Evolutionary conservation across 2,888 invertebrate genomes (phyloP).

Genomic region (Drosophila neotestacea): DNA sequence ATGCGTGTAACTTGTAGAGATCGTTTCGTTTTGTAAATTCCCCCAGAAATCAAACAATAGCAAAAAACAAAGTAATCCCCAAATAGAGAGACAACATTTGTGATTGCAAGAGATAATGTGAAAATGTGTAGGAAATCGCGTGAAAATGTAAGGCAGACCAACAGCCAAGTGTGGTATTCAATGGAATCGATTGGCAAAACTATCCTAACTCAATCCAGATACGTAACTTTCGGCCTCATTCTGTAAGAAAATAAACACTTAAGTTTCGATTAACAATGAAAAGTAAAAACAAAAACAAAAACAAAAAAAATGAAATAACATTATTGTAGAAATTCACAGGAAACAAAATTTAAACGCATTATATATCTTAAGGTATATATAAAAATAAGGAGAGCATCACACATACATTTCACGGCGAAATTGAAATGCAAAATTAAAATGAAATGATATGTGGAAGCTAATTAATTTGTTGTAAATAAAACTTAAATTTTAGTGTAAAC

Average conservation of each 20-base stretch:
- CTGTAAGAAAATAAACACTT: constrained; percentile 82
- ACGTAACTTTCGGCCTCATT: constrained; percentile 85
- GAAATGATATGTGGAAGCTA: constrained; percentile 66
- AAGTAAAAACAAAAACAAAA: constrained; percentile 14
- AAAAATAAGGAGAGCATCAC: constrained; percentile 46
- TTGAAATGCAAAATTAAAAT: constrained; percentile 40
- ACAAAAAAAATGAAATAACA: constrained; percentile 31
- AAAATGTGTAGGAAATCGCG: constrained; percentile 18
- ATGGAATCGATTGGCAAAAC: constrained; percentile 39
- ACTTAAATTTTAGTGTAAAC: constrained; percentile 84
- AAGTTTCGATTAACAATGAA: constrained; percentile 54
- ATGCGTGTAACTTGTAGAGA: constrained; percentile 67
- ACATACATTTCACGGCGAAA: constrained; percentile 55
- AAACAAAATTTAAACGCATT: constrained; percentile 60
- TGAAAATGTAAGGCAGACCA: constrained; percentile 51
- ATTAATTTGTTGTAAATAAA: constrained; percentile 85
- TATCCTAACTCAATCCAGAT: constrained; percentile 82
- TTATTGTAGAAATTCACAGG: constrained; percentile 62
- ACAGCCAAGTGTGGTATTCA: constrained; percentile 25
- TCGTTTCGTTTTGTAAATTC: constrained; percentile 75
- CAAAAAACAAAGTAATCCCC: constrained; percentile 37
- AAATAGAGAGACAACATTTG: constrained; percentile 48
- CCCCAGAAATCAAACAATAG: constrained; percentile 39
- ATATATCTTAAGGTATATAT: constrained; percentile 47
- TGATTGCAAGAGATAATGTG: constrained; percentile 50